Conservation (phyloP, 2,113 vertebrate species). For the Ailurus styani region DNA sequence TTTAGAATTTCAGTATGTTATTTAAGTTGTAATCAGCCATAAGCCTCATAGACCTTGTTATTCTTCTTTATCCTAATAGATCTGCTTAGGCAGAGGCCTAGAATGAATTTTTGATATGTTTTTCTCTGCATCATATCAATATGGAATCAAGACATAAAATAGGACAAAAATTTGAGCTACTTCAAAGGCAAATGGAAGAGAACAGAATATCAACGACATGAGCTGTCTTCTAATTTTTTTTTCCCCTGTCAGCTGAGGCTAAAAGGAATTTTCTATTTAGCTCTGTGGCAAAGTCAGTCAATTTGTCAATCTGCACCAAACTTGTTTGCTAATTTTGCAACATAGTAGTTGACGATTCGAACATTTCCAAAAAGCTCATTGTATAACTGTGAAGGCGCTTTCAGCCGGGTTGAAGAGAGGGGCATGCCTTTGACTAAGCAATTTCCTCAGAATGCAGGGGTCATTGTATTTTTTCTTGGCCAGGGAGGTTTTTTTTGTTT, state of each 20-base stretch:
- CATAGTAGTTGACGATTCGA: constrained; percentile 3
- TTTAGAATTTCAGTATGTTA: background rate
- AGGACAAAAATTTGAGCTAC: background rate
- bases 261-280: constrained; percentile 25
- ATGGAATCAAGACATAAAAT: background rate
- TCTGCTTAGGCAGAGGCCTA: background rate
- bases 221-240: background rate
- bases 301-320: constrained; percentile 44
- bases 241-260: background rate
- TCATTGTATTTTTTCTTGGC: background rate
- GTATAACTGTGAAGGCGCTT: constrained; percentile 23
- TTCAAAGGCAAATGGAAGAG: background rate
- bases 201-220: background rate
- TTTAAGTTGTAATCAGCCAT: background rate
- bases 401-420: background rate
- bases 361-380: constrained; percentile 44
- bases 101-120: background rate
- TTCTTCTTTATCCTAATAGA: background rate
- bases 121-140: background rate
- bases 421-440: no score
- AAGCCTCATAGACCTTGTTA: background rate
- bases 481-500: background rate
- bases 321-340: constrained; percentile 58
- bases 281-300: constrained; percentile 53
- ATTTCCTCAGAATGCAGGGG: background rate